Percentiles rank a stretch among this genome's conserved stretches.
Conservation (phyloP, 2,888 invertebrate species). For the Habroteleia sp. region DNA sequence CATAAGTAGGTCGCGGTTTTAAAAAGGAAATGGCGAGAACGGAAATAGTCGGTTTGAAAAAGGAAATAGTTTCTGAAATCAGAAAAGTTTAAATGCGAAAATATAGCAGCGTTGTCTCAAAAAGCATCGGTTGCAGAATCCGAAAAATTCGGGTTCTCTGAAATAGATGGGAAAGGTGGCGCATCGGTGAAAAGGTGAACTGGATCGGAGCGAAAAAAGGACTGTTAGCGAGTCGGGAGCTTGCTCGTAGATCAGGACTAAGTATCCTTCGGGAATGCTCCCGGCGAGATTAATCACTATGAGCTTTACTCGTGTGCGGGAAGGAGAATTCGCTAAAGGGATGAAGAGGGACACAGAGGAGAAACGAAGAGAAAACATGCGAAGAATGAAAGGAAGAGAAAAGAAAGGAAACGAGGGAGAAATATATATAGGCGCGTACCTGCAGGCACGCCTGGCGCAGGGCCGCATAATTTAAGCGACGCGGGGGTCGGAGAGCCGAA, state of each 20-base stretch:
- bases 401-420: conserved; percentile 30
- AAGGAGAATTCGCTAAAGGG: conserved; percentile 21
- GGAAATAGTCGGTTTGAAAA: too few species aligned
- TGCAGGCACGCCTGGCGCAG: conserved; percentile 57
- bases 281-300: conserved; percentile 74
- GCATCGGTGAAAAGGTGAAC: conserved; percentile 54
- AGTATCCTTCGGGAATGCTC: conserved; percentile 75
- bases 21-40: too few species aligned
- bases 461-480: conserved; percentile 61
- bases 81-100: not conserved
- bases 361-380: conserved; percentile 33
- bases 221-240: conserved; percentile 64
- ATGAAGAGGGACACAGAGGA: conserved; percentile 8
- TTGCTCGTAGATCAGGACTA: conserved; percentile 73
- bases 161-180: conserved; percentile 36
- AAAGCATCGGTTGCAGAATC: conserved; percentile 3
- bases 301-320: conserved; percentile 60
- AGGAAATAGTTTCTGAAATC: too few species aligned
- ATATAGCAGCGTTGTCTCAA: not conserved
- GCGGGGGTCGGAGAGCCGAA: conserved; percentile 15
- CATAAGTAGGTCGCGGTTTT: too few species aligned
- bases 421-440: conserved; percentile 33
- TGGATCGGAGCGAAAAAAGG: conserved; percentile 58
- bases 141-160: conserved; percentile 6
- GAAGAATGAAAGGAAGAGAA: conserved; percentile 46